Base-by-base conservation (phyloP, 2,797 vertebrate species). In the Molossus alvarezi region DNA sequence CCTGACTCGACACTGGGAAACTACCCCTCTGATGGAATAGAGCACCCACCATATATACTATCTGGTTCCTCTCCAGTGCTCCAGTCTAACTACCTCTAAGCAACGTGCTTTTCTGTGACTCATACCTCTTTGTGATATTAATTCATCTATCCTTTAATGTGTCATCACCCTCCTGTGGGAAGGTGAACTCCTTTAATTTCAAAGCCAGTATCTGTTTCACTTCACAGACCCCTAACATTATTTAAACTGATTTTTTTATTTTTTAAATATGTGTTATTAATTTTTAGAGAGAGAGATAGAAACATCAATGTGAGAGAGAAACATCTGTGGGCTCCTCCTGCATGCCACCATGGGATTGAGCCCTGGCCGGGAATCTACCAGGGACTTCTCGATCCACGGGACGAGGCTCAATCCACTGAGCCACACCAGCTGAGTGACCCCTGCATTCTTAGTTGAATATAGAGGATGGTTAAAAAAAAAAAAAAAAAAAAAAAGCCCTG, bases 101-200 rank as follows among this genome's bases (percentile, higher is more conserved):
- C 18, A 55, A 33, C 7, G 18, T 9, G 65, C n/a, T 91, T 73
- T 58, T n/a, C 21, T 89, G 73, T 80, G 57, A 71, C 41, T 91
- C 20, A 23, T 71, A 21, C 20, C 18, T n/a, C 48, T 53, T 33
- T 75, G 25, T 84, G 27, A 94, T 29, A 90, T 33, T 55, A 75
- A 60, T 53, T 91, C 14, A 83, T 37, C 88, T 95, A 45, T 94
- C 80, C 3, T 67, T 83, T 64, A 76, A 73, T 25, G 48, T 67
- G 13, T 84, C 58, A 67, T 3, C 55, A 84, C 14, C 62, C 5
- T 65, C 29, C 29, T 53, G 1, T 89, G 57, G n/a, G 58, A 93
- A 91, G 33, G 94, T 41, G 23, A 94, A 55, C 29, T 83, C n/a
- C 92, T 96, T 67, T 80, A 92, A 92, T 76, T 82, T 83, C 51